Evolutionary conservation across 2,888 invertebrate species (phyloP), one percentile per base, ranked within the genome.

Genomic region (Orthosia gothica): DNA sequence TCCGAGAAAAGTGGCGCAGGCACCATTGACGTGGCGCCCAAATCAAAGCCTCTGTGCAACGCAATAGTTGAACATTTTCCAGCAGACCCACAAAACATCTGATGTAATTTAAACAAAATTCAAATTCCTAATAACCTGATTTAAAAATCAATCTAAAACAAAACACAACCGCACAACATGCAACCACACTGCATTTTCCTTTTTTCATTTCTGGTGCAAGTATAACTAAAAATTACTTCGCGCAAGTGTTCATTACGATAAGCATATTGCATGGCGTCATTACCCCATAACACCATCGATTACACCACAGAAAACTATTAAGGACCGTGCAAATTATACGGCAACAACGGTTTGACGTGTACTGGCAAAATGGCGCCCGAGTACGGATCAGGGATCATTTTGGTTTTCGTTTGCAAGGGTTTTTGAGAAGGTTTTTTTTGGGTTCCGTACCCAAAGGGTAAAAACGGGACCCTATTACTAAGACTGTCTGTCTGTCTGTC

Each of bases 301-400:
- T 88, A 89, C 77, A 76, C 62, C 78, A 12, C 73, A 77, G 87
- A 87, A 88, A 88, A 88, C 88, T 87, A 87, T 87, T 88, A 88
- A 67, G 71, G 58, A 69, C 78, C 77, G 69, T 79, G 86, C 69
- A 88, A 88, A 88, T 88, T 88, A 82, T 61, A 86, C 65, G 20
- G 82, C 45, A 15, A 74, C 58, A 62, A 63, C 58, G 64, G 23
- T 74, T 64, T 76, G 78, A 70, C 78, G 68, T 82, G 65, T 50
- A 66, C 61, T 47, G 26, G 67, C 18, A 50, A 73, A 52, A 81
- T 82, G 70, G 45, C 26, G 4, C 50, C 70, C 0, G 9, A 40
- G 16, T 59, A 52, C 40, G 18, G 40, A 76, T 20, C 45, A 9
- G 45, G 15, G 15, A 45, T 20, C 4, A 15, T 45, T 61, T 61